These are phyloP conservation scores for Stegodyphus dumicola DNA, from an alignment of 1,140 invertebrate genomes.

Conservation along the genomic window DNA sequence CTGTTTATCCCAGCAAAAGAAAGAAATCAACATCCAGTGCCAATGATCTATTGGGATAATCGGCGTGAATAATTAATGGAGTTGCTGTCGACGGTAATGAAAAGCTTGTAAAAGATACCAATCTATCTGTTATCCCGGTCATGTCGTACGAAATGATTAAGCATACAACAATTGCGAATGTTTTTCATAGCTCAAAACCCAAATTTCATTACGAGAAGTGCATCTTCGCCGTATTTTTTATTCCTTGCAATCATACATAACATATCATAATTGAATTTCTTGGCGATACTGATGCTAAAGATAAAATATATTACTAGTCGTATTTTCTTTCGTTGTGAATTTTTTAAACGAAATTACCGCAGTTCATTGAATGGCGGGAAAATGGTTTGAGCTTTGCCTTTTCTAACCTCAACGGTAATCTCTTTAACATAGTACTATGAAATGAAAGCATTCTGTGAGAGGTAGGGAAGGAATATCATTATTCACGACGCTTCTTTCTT, in stretches of 20 bases:
- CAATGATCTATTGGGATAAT: slow-evolving; percentile 20
- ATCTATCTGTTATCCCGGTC: slow-evolving; percentile 10
- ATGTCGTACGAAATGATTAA: slow-evolving; percentile 25
- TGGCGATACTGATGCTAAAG: slow-evolving; percentile 13
- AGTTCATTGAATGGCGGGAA: background rate
- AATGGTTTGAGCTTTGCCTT: too few species aligned
- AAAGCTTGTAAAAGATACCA: slow-evolving; percentile 40
- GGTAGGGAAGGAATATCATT: too few species aligned
- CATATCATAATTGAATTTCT: slow-evolving; percentile 2
- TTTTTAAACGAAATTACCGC: slow-evolving; percentile 26
- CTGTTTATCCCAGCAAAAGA: too few species aligned
- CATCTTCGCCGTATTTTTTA: background rate
- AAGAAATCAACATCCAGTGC: too few species aligned
- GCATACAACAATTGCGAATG: slow-evolving; percentile 5
- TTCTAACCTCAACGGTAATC: too few species aligned
- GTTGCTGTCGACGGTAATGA: slow-evolving; percentile 29
- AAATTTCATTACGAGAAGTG: slow-evolving; percentile 35
- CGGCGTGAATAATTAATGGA: slow-evolving; percentile 33
- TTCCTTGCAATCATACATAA: slow-evolving; percentile 27
- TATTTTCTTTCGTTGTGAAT: background rate
- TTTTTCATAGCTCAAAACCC: slow-evolving; percentile 25
- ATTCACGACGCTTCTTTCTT: too few species aligned
- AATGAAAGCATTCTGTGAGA: too few species aligned
- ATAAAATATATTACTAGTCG: slow-evolving; percentile 30
- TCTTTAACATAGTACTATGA: too few species aligned